These are phyloP conservation scores for Echinops telfairi DNA, from an alignment of 2,113 vertebrate genomes.

Conservation along the genomic window DNA sequence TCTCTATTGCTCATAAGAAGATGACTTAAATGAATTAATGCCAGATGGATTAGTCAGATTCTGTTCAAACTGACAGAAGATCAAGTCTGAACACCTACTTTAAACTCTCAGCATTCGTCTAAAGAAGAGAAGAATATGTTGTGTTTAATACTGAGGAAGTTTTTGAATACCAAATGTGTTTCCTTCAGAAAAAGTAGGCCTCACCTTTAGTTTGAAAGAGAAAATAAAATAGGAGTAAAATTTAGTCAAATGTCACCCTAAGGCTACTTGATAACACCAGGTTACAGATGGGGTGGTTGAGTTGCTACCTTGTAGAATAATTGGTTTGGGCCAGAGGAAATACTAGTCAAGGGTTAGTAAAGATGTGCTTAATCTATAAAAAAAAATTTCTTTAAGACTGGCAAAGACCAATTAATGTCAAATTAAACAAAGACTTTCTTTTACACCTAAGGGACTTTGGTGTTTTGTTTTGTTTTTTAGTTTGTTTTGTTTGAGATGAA, in stretches of 20 bases:
- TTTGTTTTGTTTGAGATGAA: too few species aligned
- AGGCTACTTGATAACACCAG: not conserved
- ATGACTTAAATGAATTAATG: constrained; percentile 68
- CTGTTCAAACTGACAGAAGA: constrained; percentile 69
- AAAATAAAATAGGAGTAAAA: not conserved
- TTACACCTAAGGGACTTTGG: not conserved
- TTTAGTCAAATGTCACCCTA: not conserved
- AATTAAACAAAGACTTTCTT: constrained; percentile 18
- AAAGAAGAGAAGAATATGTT: constrained; percentile 17
- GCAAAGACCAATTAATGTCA: not conserved
- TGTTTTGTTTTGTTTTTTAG: too few species aligned
- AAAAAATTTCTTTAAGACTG: not conserved
- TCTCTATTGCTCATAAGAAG: constrained; percentile 57
- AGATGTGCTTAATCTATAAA: not conserved
- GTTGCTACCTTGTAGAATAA: constrained; percentile 16
- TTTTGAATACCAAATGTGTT: not conserved
- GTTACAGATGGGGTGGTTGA: not conserved
- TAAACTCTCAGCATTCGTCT: constrained; percentile 57
- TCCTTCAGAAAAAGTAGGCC: not conserved
- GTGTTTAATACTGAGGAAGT: constrained; percentile 4
- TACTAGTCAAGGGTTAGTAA: not conserved
- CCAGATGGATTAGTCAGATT: constrained; percentile 69
- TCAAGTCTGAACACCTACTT: constrained; percentile 60
- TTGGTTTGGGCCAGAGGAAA: not conserved
- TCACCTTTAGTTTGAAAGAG: not conserved